These are phyloP conservation scores for Diachasma alloeum DNA, from an alignment of 1,140 invertebrate genomes.

Conservation along the genomic window DNA sequence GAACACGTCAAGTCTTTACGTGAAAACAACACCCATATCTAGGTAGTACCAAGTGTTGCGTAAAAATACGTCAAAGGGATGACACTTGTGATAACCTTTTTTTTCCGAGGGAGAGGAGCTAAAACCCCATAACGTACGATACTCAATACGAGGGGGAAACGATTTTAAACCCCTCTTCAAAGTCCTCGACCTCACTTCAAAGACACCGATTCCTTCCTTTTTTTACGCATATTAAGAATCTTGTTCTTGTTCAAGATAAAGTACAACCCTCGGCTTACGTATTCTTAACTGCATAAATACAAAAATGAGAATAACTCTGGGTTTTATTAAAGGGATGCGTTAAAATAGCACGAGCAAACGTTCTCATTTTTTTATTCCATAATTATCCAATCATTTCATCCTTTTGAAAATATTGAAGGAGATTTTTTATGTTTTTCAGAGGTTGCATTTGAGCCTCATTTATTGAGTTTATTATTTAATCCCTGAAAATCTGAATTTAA, in stretches of 20 bases:
- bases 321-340: not conserved
- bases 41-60: not conserved
- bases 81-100: constrained; percentile 1
- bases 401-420: too few species aligned
- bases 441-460: too few species aligned
- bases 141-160: not conserved
- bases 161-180: constrained; percentile 12
- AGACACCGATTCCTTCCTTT: not conserved
- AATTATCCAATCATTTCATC: too few species aligned
- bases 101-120: not conserved
- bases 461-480: too few species aligned
- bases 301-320: not conserved
- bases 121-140: not conserved
- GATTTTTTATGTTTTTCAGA: too few species aligned
- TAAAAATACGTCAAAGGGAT: constrained; percentile 11
- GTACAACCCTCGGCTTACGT: not conserved
- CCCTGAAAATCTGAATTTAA: too few species aligned
- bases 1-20: not conserved
- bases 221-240: constrained; percentile 10
- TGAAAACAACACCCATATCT: not conserved
- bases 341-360: too few species aligned
- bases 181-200: not conserved
- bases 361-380: too few species aligned
- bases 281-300: not conserved
- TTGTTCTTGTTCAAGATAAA: not conserved